Percentiles rank a stretch among this genome's conserved stretches.
These are phyloP conservation scores for Mus caroli DNA, from an alignment of 2,797 vertebrate species.

Conservation along the genomic window DNA sequence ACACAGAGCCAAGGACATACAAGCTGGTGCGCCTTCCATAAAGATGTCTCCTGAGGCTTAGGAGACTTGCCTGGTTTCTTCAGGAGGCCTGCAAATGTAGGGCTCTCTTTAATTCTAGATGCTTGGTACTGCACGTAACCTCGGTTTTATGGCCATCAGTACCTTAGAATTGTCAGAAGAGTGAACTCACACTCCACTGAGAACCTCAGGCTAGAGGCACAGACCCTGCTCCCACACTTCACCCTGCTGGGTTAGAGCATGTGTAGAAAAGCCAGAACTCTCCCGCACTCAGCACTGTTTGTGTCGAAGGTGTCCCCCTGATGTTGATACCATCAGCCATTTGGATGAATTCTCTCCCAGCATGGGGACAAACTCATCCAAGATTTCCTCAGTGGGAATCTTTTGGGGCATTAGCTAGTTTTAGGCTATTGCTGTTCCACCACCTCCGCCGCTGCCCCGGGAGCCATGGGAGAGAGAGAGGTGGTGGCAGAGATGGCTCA, in stretches of 20 bases:
- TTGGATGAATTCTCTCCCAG: not conserved
- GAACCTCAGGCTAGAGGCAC: not conserved
- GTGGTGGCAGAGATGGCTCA: not conserved
- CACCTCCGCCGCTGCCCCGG: accelerated
- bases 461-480: not conserved
- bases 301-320: accelerated
- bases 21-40: accelerated
- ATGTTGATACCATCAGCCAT: not conserved
- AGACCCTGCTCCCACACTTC: not conserved
- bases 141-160: too few species aligned
- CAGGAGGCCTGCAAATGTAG: not conserved
- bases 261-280: not conserved
- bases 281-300: not conserved
- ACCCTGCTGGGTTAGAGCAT: not conserved
- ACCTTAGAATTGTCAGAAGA: not conserved
- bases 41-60: not conserved
- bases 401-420: not conserved
- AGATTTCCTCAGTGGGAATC: not conserved
- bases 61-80: too few species aligned
- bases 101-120: not conserved
- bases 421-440: not conserved
- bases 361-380: not conserved
- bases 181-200: not conserved
- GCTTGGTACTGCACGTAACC: accelerated
- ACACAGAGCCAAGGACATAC: not conserved